Evolutionary conservation across 2,888 invertebrate species (phyloP).

Genomic region (Ophion costatus): DNA sequence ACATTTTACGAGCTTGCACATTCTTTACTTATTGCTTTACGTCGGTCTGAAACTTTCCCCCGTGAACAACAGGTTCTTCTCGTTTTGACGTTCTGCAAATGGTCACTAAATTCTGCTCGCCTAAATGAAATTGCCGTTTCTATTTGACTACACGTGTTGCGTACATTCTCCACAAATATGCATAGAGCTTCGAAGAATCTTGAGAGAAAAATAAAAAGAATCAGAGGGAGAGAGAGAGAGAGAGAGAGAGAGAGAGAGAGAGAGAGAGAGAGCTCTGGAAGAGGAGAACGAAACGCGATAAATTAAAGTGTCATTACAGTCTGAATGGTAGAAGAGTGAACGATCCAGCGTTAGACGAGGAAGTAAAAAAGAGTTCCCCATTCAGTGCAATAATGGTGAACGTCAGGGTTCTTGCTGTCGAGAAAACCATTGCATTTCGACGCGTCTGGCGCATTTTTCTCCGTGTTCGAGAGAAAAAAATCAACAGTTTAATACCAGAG

Average conservation of each 20-base stretch:
- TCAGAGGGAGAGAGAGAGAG: background rate
- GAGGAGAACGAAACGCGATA: constrained; percentile 7
- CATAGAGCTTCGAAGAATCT: background rate
- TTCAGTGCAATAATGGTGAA: constrained; percentile 20
- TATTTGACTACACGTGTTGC: background rate
- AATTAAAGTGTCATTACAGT: background rate
- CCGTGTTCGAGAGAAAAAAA: background rate
- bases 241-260: background rate
- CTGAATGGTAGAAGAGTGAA: constrained; percentile 6
- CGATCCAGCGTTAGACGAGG: constrained; percentile 12
- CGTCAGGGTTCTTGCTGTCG: background rate
- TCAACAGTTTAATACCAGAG: background rate
- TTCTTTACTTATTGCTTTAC: background rate
- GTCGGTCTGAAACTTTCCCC: background rate
- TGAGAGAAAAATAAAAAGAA: background rate
- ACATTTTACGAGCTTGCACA: background rate
- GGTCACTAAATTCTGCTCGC: background rate
- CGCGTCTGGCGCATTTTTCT: background rate
- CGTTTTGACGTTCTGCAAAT: background rate
- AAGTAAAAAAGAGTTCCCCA: background rate
- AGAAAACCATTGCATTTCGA: background rate
- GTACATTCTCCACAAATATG: background rate
- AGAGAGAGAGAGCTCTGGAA: background rate
- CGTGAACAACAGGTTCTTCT: background rate
- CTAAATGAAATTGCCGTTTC: background rate